These are phyloP conservation scores for Villa cingulata DNA, from an alignment of 2,888 invertebrate species.

Conservation along the genomic window DNA sequence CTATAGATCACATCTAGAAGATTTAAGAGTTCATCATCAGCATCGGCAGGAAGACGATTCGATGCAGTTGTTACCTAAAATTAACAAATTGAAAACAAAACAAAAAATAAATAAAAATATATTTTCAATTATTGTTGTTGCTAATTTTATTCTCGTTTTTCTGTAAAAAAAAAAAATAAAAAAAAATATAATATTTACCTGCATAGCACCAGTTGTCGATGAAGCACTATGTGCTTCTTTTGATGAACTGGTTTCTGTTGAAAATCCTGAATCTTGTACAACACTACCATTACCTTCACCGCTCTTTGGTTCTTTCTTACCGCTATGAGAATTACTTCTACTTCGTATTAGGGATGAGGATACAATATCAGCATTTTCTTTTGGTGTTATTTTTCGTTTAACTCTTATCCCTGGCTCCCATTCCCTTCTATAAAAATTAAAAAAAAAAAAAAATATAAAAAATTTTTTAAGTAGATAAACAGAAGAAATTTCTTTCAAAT, in stretches of 20 bases:
- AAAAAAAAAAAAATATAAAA: no score
- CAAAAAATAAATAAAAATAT: not conserved
- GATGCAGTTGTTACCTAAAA: slow-evolving; percentile 28
- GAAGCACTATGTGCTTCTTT: slow-evolving; percentile 64
- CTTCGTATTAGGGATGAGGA: slow-evolving; percentile 41
- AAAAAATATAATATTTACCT: slow-evolving; percentile 22
- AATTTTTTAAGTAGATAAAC: no score
- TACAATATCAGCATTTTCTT: slow-evolving; percentile 23
- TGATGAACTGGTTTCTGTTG: slow-evolving; percentile 74
- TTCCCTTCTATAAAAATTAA: slow-evolving; percentile 39
- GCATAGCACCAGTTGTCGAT: slow-evolving; percentile 44
- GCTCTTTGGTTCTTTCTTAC: slow-evolving; percentile 48
- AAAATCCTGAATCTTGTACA: slow-evolving; percentile 77
- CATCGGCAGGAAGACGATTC: slow-evolving; percentile 33
- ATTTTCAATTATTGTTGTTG: no score
- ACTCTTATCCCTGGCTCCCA: slow-evolving; percentile 74
- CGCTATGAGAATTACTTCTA: slow-evolving; percentile 49
- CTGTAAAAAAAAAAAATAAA: no score
- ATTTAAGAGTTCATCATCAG: slow-evolving; percentile 74
- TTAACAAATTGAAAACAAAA: not conserved
- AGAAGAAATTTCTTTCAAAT: no score
- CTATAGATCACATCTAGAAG: slow-evolving; percentile 75
- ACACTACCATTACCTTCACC: slow-evolving; percentile 44
- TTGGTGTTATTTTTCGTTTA: slow-evolving; percentile 43
- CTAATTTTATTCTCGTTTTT: not conserved